Evolutionary conservation across 2,113 vertebrate species (phyloP).

Genomic region (Saguinus imperator): DNA sequence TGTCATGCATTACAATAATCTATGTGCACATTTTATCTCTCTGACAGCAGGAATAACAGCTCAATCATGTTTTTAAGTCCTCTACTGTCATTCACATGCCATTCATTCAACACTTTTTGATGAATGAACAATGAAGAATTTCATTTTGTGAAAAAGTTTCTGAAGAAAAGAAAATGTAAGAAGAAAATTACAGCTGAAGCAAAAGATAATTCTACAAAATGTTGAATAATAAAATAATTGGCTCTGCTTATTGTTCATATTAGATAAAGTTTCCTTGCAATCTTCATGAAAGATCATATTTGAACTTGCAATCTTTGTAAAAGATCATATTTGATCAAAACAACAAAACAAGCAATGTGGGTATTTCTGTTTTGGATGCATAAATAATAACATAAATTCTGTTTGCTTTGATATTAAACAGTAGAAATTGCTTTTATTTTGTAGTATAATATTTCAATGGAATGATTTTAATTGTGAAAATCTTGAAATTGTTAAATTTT

Average conservation of each 20-base stretch:
- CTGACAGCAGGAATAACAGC: conserved; percentile 46
- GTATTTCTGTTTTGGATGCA: background rate
- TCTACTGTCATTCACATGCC: conserved; percentile 65
- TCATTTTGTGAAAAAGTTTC: conserved; percentile 54
- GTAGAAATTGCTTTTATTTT: background rate
- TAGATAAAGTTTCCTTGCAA: background rate
- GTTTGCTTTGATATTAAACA: background rate
- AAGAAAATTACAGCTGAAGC: conserved; percentile 30
- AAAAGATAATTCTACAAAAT: conserved; percentile 31
- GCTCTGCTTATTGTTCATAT: background rate
- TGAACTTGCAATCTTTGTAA: background rate
- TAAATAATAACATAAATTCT: background rate
- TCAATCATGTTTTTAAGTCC: conserved; percentile 60
- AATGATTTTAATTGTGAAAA: background rate
- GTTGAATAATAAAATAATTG: background rate
- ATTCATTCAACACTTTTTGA: conserved; percentile 64
- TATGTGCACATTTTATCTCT: conserved; percentile 33
- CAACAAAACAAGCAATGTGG: background rate
- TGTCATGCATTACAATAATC: conserved; percentile 28
- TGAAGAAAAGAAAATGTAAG: conserved; percentile 45
- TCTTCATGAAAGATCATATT: conserved; percentile 6
- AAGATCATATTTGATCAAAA: conserved; percentile 32
- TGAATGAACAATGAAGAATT: conserved; percentile 71
- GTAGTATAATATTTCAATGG: background rate
- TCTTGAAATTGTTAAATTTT: conserved; percentile 18